Conservation (phyloP, 2,797 vertebrate genomes). For the Hirundo rustica region DNA sequence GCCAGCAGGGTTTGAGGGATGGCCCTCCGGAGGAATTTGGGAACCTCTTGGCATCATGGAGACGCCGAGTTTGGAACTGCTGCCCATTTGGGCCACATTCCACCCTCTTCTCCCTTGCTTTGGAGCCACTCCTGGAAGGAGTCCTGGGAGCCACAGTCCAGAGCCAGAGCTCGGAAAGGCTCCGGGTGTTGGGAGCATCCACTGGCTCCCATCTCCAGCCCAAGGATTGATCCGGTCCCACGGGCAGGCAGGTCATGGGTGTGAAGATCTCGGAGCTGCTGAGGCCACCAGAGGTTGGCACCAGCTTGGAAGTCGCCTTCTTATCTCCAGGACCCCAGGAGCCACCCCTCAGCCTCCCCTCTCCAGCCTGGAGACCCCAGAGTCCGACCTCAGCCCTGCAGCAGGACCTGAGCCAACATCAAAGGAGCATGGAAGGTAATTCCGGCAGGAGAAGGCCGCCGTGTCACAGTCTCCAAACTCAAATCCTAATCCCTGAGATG, state of each 20-base stretch:
- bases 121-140: neutral
- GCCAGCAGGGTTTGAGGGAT: neutral
- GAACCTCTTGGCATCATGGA: accelerated
- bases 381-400: neutral
- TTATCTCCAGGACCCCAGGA: neutral
- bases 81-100: neutral
- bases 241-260: accelerated
- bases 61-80: neutral
- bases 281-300: neutral
- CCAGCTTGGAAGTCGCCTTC: neutral
- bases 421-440: neutral
- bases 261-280: neutral
- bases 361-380: neutral
- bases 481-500: constrained; percentile 20
- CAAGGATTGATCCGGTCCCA: accelerated
- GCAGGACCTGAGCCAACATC: neutral
- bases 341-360: neutral
- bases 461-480: neutral
- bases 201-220: accelerated
- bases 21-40: accelerated
- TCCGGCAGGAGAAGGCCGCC: neutral
- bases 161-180: neutral
- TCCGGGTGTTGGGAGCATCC: neutral
- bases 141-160: accelerated
- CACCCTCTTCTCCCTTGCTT: neutral